Percentiles rank a stretch among this genome's conserved stretches.
These are phyloP conservation scores for Amphibalanus amphitrite DNA, from an alignment of 1,140 invertebrate species.

Conservation along the genomic window DNA sequence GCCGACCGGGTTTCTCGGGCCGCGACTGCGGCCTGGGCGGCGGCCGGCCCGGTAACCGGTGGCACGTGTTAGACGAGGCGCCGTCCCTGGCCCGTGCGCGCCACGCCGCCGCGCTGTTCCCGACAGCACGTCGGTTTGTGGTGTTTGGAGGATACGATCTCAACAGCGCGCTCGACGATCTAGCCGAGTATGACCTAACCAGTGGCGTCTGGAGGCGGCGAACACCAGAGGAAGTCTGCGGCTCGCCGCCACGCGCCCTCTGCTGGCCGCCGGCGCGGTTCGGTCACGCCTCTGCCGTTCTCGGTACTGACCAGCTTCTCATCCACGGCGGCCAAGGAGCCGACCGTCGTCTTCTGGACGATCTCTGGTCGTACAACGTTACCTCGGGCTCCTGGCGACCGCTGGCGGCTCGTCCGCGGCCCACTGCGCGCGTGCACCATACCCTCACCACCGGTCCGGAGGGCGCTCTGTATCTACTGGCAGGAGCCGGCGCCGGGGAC, in stretches of 20 bases:
- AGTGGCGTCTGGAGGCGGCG: constrained; percentile 24
- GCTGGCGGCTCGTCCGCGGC: not conserved
- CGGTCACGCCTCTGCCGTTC: constrained; percentile 24
- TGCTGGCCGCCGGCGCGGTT: constrained; percentile 24
- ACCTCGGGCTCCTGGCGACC: not conserved
- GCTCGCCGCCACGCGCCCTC: constrained; percentile 7
- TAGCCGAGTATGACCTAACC: constrained; percentile 38
- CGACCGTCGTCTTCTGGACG: not conserved
- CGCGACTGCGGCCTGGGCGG: constrained; percentile 22
- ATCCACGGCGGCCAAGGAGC: not conserved
- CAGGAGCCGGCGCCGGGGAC: not conserved
- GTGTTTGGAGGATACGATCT: constrained; percentile 87
- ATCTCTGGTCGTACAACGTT: not conserved
- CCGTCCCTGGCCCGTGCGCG: constrained; percentile 53
- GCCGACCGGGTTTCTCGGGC: constrained; percentile 25
- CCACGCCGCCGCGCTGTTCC: constrained; percentile 66
- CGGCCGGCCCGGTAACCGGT: constrained; percentile 26
- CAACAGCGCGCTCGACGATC: constrained; percentile 59
- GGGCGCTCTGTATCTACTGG: not conserved
- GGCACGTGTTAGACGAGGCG: constrained; percentile 48
- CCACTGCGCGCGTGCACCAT: not conserved
- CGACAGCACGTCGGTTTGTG: constrained; percentile 62
- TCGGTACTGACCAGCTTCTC: not conserved
- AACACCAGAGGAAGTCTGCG: constrained; percentile 9
- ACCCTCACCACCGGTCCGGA: not conserved